Conservation (phyloP, 30 jellyfish, hydroid and myxozoan species). For the Mastigias papua region DNA sequence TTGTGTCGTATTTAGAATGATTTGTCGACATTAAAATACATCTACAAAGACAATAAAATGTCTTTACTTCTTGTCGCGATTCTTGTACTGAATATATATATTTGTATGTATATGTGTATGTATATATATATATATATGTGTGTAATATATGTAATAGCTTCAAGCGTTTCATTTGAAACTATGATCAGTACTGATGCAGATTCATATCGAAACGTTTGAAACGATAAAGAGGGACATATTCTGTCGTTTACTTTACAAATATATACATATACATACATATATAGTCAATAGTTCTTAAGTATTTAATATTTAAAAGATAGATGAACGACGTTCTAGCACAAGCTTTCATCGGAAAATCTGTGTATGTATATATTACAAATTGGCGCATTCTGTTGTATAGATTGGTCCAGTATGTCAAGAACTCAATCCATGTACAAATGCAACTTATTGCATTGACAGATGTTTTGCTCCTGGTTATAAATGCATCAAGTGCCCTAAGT, state of each 20-base stretch:
- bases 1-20: no score
- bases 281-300: no score
- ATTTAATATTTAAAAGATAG: no score
- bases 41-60: no score
- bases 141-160: neutral
- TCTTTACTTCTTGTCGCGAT: no score
- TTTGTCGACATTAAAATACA: no score
- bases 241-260: no score
- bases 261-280: no score
- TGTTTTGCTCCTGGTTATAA: neutral
- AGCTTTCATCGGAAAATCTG: neutral
- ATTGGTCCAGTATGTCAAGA: neutral
- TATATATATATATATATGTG: no score
- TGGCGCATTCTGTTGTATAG: neutral
- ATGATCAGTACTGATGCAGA: neutral
- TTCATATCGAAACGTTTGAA: neutral
- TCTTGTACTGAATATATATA: no score
- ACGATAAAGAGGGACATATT: neutral
- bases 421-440: neutral
- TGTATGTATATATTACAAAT: neutral
- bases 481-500: constrained; percentile 3
- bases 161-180: neutral
- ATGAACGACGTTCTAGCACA: no score
- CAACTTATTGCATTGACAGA: neutral
- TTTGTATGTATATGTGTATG: no score